Evolutionary conservation across 2,113 vertebrate species (phyloP).

Genomic region (Coryphaenoides rupestris): DNA sequence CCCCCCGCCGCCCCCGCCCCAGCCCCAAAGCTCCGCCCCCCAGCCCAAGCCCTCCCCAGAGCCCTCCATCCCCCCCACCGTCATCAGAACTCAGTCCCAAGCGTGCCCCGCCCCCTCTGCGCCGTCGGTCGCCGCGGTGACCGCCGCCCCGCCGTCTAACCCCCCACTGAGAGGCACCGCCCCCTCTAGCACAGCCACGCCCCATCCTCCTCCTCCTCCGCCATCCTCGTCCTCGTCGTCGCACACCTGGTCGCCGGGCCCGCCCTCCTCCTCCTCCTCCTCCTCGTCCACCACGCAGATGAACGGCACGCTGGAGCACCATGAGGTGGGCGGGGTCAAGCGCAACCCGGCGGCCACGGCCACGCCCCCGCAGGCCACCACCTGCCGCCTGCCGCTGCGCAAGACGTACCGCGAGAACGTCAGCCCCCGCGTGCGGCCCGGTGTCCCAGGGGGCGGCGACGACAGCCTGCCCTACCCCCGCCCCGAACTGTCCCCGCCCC

Average conservation of each 20-base stretch:
- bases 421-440: constrained; percentile 73
- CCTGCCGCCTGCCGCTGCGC: constrained; percentile 83
- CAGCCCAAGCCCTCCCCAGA: constrained; percentile 39
- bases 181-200: constrained; percentile 31
- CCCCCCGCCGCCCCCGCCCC: constrained; percentile 13
- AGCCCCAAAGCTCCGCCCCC: neutral
- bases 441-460: constrained; percentile 66
- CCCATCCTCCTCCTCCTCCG: constrained; percentile 45
- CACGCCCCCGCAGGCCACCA: constrained; percentile 64
- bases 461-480: constrained; percentile 54
- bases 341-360: constrained; percentile 57
- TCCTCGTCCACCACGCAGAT: constrained; percentile 66
- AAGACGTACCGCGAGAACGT: constrained; percentile 89
- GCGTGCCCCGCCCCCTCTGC: constrained; percentile 49
- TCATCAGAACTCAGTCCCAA: constrained; percentile 70
- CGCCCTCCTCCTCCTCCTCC: constrained; percentile 25
- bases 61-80: constrained; percentile 39
- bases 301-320: constrained; percentile 84
- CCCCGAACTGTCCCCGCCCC: constrained; percentile 7
- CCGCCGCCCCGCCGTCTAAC: constrained; percentile 47
- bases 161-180: constrained; percentile 30
- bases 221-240: constrained; percentile 36
- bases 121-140: constrained; percentile 44
- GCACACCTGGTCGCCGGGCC: neutral
- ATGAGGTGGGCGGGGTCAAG: constrained; percentile 51